Percentiles rank a stretch among this genome's conserved stretches.
Conservation (phyloP, 1,140 invertebrate genomes). For the Zeugodacus cucurbitae region DNA sequence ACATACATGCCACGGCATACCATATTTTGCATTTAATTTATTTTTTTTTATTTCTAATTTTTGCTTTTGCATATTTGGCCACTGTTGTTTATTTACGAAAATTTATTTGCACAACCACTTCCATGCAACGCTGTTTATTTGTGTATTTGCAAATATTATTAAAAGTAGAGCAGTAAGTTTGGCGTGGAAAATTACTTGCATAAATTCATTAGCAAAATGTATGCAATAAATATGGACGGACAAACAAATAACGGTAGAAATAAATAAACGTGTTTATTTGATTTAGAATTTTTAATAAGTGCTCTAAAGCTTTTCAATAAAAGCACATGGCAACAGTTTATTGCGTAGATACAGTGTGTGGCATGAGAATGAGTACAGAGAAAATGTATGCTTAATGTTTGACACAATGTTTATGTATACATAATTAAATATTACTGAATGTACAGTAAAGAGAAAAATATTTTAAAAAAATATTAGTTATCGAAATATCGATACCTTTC, state of each 20-base stretch:
- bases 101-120: conserved; percentile 26
- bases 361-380: neutral
- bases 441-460: too few species aligned
- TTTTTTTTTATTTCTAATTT: neutral
- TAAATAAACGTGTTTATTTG: neutral
- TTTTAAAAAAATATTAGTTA: too few species aligned
- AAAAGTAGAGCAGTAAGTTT: neutral
- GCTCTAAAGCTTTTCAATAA: neutral
- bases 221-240: neutral
- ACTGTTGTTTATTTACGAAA: neutral
- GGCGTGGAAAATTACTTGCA: neutral
- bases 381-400: neutral
- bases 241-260: neutral
- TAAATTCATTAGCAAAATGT: neutral
- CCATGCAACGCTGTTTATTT: neutral
- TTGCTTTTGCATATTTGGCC: neutral
- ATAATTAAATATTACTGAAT: too few species aligned
- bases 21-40: neutral
- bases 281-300: conserved; percentile 12
- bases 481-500: too few species aligned
- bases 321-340: neutral
- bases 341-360: neutral
- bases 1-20: neutral
- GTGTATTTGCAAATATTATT: conserved; percentile 2
- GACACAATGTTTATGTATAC: too few species aligned